These are phyloP conservation scores for Rhadina sibilatrix DNA, from an alignment of 2,113 vertebrate species.

Conservation along the genomic window DNA sequence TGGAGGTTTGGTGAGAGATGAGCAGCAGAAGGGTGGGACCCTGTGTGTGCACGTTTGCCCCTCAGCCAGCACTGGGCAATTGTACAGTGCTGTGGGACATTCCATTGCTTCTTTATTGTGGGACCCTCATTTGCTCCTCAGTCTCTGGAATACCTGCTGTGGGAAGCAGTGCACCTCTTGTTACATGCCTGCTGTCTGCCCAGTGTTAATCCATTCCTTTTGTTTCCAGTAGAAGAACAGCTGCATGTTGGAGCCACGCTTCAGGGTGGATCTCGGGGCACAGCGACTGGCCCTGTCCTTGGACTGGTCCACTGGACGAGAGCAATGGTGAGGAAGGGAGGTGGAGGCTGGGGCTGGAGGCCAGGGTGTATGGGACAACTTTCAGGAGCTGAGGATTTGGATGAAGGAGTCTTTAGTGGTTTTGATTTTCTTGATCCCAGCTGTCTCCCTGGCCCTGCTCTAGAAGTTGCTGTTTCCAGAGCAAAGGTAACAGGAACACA, in stretches of 20 bases:
- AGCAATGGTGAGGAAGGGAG: conserved; percentile 75
- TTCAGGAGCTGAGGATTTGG: not conserved
- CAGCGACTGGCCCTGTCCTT: conserved; percentile 86
- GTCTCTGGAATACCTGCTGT: not conserved
- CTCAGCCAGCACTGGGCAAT: fast-evolving
- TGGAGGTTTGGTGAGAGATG: not conserved
- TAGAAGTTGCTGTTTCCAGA: not conserved
- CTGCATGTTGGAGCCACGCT: conserved; percentile 71
- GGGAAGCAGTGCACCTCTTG: fast-evolving
- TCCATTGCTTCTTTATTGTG: not conserved
- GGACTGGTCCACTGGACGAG: conserved; percentile 90
- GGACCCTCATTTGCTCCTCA: not conserved
- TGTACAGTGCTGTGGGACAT: not conserved
- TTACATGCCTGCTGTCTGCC: not conserved
- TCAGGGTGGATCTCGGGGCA: conserved; percentile 71
- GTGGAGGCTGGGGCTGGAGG: not conserved
- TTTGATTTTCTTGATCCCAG: not conserved
- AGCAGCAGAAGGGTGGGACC: not conserved
- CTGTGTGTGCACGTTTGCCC: fast-evolving
- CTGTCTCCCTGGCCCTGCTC: not conserved
- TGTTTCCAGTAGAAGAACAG: conserved; percentile 81
- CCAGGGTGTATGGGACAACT: not conserved
- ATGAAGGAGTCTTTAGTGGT: not conserved
- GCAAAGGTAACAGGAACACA: not conserved
- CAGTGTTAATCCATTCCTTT: not conserved